These are phyloP conservation scores for Rhimphoctona megacephalus DNA, from an alignment of 2,888 invertebrate species.

Conservation along the genomic window DNA sequence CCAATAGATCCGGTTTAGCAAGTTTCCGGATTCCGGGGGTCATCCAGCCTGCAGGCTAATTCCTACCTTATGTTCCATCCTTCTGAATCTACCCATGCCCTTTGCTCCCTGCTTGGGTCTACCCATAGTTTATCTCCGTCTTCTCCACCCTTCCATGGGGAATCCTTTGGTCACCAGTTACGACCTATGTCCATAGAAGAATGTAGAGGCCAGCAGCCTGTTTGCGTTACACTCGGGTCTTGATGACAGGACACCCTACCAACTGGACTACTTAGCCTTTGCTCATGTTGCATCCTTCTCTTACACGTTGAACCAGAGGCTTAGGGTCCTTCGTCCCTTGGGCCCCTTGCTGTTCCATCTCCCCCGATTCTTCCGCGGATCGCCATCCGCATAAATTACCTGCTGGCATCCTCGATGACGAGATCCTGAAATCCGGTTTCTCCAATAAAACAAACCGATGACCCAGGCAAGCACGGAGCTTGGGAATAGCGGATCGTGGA, in stretches of 20 bases:
- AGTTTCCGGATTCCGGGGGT: conserved; percentile 85
- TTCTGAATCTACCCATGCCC: conserved; percentile 52
- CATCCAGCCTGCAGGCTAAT: conserved; percentile 71
- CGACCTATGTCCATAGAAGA: conserved; percentile 52
- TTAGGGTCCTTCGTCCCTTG: conserved; percentile 50
- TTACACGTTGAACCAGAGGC: background rate
- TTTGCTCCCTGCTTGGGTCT: conserved; percentile 40
- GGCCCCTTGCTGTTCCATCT: conserved; percentile 20
- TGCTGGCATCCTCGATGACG: conserved; percentile 18
- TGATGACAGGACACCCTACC: conserved; percentile 44
- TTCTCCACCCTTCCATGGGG: conserved; percentile 45
- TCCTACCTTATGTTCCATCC: conserved; percentile 23
- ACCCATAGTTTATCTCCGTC: conserved; percentile 67
- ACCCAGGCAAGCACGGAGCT: conserved; percentile 14
- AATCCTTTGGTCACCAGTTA: conserved; percentile 72
- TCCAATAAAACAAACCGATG: conserved; percentile 49
- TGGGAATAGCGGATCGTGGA: conserved; percentile 5
- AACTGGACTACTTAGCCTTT: conserved; percentile 26
- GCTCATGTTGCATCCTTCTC: conserved; percentile 9
- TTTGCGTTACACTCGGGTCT: conserved; percentile 44
- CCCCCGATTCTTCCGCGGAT: conserved; percentile 51
- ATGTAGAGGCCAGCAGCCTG: conserved; percentile 42
- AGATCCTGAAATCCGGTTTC: conserved; percentile 67
- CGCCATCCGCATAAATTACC: conserved; percentile 77
- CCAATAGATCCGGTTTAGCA: conserved; percentile 85